A percentile compares a stretch with the other conserved stretches of the same genome.
Conservation (phyloP, 2,797 vertebrate genomes). For the Geotrypetes seraphini region DNA sequence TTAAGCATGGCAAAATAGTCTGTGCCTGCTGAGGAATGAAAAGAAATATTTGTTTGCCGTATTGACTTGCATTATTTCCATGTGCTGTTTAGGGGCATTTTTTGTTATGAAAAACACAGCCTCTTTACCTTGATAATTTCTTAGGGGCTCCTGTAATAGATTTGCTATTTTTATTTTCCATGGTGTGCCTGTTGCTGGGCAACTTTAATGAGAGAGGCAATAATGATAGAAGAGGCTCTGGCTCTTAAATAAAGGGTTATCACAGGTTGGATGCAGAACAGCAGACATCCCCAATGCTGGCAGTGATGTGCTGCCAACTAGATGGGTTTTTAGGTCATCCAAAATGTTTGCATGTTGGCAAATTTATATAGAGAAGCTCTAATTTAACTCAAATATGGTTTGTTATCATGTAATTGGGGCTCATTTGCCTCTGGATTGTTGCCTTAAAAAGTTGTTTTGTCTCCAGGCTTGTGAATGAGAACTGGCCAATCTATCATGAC, state of each 20-base stretch:
- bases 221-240: background rate
- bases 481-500: too few relatives aligned
- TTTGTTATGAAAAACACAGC: conserved; percentile 6
- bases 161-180: background rate
- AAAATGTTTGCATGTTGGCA: too few relatives aligned
- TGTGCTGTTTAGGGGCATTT: conserved; percentile 21
- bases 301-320: too few relatives aligned
- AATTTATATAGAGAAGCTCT: too few relatives aligned
- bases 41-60: conserved; percentile 31
- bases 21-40: conserved; percentile 25
- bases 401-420: too few relatives aligned
- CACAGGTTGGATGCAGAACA: too few relatives aligned
- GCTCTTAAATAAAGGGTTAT: background rate
- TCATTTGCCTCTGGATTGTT: too few relatives aligned
- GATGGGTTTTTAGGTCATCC: too few relatives aligned
- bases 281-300: too few relatives aligned
- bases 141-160: background rate
- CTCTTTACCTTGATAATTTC: background rate
- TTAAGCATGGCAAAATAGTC: conserved; percentile 22
- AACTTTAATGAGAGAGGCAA: background rate
- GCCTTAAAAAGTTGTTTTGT: too few relatives aligned
- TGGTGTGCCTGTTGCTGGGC: background rate
- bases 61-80: conserved; percentile 32
- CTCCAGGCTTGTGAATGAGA: too few relatives aligned
- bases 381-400: too few relatives aligned